phyloP scores from a whole-genome alignment of 2,888 invertebrate genomes.

The Griposia aprilina region DNA sequence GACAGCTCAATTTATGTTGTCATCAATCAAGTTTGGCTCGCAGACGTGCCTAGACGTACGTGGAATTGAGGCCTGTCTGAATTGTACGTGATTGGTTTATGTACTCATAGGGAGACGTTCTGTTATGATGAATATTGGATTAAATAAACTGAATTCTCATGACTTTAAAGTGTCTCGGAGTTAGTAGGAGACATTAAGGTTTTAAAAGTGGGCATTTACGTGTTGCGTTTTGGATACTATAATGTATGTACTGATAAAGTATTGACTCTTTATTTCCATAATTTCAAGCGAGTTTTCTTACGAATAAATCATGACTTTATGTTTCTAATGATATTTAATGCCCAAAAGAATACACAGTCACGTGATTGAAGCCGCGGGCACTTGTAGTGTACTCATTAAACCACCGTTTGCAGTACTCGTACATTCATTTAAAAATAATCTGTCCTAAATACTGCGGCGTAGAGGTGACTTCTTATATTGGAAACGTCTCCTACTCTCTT shows the following conservation, averaged over 20 bases:
- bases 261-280: neutral
- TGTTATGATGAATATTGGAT: neutral
- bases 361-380: neutral
- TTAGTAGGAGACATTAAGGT: too few relatives aligned
- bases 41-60: conserved; percentile 36
- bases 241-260: neutral
- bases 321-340: neutral
- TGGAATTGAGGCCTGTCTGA: conserved; percentile 25
- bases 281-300: too few relatives aligned
- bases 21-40: conserved; percentile 54
- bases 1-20: conserved; percentile 49
- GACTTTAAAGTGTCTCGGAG: neutral
- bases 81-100: conserved; percentile 33
- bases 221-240: too few relatives aligned
- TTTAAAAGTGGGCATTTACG: too few relatives aligned
- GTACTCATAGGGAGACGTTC: neutral
- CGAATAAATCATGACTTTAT: too few relatives aligned
- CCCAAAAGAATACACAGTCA: neutral
- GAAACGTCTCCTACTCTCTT: neutral
- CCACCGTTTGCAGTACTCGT: neutral
- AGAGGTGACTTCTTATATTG: neutral
- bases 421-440: neutral
- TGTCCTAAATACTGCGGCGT: neutral
- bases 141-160: neutral
- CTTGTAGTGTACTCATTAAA: neutral